phyloP scores from a whole-genome alignment of 1,140 invertebrate genomes.

The Lucilia sericata region DNA sequence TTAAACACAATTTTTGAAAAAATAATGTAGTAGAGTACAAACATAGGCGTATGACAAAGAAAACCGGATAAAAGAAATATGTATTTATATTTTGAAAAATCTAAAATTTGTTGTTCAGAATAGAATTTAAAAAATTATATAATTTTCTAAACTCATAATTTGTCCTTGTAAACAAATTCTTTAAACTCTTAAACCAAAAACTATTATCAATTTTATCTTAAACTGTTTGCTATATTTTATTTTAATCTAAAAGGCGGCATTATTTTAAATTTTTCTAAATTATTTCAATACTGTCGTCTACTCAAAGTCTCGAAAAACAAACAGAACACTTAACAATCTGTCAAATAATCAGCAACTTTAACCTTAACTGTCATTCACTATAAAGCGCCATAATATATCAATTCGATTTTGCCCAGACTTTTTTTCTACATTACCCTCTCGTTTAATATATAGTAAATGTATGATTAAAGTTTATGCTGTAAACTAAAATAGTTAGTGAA shows the following conservation, averaged over 20 bases:
- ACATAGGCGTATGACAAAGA: too few relatives aligned
- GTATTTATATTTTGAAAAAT: too few relatives aligned
- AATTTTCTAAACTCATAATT: too few relatives aligned
- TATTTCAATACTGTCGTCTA: background rate
- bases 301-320: background rate
- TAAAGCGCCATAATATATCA: slow-evolving; percentile 43
- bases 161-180: background rate
- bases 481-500: background rate
- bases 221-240: background rate
- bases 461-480: background rate
- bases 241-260: background rate
- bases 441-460: background rate
- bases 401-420: slow-evolving; percentile 14
- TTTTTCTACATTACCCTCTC: background rate
- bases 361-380: slow-evolving; percentile 35
- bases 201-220: background rate
- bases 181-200: background rate
- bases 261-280: background rate
- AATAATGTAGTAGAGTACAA: too few relatives aligned
- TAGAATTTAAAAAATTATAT: too few relatives aligned
- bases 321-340: slow-evolving; percentile 28
- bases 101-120: too few relatives aligned
- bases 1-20: too few relatives aligned
- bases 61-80: too few relatives aligned
- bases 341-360: slow-evolving; percentile 44